Percentiles rank a stretch among this genome's conserved stretches.
Conservation (phyloP, 2,113 vertebrate species). For the Asarcornis scutulata region DNA sequence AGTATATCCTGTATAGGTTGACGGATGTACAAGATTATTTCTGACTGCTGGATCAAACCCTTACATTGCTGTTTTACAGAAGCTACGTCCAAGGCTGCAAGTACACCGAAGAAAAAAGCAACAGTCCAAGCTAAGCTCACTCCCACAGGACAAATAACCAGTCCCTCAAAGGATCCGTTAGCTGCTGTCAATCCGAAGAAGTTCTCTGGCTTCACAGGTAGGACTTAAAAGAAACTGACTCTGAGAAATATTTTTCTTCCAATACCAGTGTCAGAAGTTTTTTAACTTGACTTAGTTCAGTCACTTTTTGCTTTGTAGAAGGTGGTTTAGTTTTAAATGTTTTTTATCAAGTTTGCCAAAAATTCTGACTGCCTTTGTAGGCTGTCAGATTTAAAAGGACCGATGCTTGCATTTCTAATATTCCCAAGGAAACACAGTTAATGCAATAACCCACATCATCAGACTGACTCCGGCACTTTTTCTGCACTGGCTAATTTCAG, state of each 20-base stretch:
- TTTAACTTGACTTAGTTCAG: neutral
- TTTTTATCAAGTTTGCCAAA: neutral
- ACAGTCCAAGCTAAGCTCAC: slow-evolving; percentile 87
- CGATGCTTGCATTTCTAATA: neutral
- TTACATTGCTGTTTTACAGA: slow-evolving; percentile 74
- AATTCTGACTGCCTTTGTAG: neutral
- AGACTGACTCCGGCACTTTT: neutral
- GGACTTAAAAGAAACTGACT: neutral
- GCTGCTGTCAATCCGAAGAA: slow-evolving; percentile 84
- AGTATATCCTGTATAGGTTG: accelerated
- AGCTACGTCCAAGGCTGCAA: slow-evolving; percentile 83
- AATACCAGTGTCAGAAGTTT: too few species aligned
- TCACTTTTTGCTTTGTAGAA: neutral
- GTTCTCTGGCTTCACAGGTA: slow-evolving; percentile 96
- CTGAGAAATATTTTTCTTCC: neutral
- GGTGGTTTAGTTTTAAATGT: neutral
- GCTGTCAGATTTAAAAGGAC: neutral
- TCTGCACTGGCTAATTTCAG: neutral
- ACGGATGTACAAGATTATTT: neutral
- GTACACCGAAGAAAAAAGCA: slow-evolving; percentile 90
- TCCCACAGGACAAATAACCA: slow-evolving; percentile 76
- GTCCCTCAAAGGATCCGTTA: slow-evolving; percentile 72
- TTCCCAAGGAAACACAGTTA: neutral
- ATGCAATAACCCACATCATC: accelerated
- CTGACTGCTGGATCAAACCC: neutral